These are phyloP conservation scores for Cosmia trapezina DNA, from an alignment of 2,888 invertebrate species.

Conservation along the genomic window DNA sequence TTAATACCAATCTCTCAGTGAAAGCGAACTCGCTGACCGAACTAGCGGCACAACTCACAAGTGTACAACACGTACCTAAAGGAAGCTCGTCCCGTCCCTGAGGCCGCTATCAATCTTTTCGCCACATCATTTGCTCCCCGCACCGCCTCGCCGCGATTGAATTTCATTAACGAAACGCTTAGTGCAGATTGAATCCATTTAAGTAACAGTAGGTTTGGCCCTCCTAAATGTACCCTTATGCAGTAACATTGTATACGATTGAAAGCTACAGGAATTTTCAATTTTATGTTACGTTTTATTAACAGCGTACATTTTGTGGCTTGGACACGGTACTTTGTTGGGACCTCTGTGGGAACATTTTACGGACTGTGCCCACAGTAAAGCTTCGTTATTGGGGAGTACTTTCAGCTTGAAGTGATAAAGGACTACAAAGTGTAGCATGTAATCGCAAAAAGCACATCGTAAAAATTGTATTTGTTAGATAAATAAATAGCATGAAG, in stretches of 20 bases:
- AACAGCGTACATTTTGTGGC: constrained; percentile 57
- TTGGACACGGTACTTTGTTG: constrained; percentile 52
- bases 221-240: constrained; percentile 75
- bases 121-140: constrained; percentile 90
- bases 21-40: constrained; percentile 43
- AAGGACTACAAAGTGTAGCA: constrained; percentile 25
- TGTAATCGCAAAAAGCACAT: constrained; percentile 10
- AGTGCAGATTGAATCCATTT: constrained; percentile 90
- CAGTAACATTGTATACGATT: constrained; percentile 69
- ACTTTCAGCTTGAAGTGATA: constrained; percentile 24
- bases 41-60: constrained; percentile 41
- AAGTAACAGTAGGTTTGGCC: constrained; percentile 85
- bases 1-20: constrained; percentile 9
- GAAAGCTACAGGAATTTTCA: constrained; percentile 69
- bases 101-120: constrained; percentile 88
- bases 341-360: constrained; percentile 35
- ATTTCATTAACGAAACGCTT: constrained; percentile 90
- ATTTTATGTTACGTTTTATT: constrained; percentile 70
- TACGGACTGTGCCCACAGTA: constrained; percentile 60
- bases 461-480: neutral
- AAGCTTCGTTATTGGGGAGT: constrained; percentile 48
- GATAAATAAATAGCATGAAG: neutral
- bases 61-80: constrained; percentile 57
- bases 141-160: constrained; percentile 85
- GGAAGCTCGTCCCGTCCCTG: constrained; percentile 64